Percentiles rank a stretch among this genome's conserved stretches.
Conservation (phyloP, 2,113 vertebrate species). For the Rhinolophus ferrumequinum region DNA sequence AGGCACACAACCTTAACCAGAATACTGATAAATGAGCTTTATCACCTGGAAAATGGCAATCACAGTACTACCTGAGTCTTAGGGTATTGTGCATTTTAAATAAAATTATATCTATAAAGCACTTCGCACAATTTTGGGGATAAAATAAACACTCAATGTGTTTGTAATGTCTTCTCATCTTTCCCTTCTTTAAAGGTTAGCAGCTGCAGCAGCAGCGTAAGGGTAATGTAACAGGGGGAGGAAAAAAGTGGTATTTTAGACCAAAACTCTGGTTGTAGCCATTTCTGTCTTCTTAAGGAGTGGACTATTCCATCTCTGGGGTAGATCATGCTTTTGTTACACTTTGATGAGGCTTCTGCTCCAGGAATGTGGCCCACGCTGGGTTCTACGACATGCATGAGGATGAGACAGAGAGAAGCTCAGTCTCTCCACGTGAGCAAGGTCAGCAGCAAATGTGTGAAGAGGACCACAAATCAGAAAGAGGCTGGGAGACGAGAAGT, state of each 20-base stretch:
- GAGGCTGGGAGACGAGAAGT: background rate
- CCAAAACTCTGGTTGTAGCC: background rate
- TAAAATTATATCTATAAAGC: background rate
- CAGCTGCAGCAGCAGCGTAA: background rate
- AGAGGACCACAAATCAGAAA: rapidly evolving
- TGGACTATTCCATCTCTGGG: rapidly evolving
- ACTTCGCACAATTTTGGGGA: background rate
- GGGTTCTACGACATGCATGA: rapidly evolving
- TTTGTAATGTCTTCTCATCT: background rate
- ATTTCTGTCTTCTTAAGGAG: background rate
- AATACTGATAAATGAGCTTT: background rate
- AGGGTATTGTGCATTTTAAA: background rate
- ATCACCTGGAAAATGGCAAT: background rate
- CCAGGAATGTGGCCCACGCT: background rate
- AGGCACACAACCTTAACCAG: no score
- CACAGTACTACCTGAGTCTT: background rate
- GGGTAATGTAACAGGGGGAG: no score
- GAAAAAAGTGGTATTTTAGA: background rate
- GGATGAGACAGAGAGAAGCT: background rate
- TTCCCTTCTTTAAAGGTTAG: background rate
- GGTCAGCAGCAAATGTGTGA: no score
- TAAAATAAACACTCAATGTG: background rate
- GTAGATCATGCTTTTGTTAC: background rate
- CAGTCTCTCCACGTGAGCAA: rapidly evolving
- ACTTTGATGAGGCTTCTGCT: background rate